A percentile compares a stretch with the other conserved stretches of the same genome.
Conservation (phyloP, 2,888 invertebrate species). For the Meganola albula region DNA sequence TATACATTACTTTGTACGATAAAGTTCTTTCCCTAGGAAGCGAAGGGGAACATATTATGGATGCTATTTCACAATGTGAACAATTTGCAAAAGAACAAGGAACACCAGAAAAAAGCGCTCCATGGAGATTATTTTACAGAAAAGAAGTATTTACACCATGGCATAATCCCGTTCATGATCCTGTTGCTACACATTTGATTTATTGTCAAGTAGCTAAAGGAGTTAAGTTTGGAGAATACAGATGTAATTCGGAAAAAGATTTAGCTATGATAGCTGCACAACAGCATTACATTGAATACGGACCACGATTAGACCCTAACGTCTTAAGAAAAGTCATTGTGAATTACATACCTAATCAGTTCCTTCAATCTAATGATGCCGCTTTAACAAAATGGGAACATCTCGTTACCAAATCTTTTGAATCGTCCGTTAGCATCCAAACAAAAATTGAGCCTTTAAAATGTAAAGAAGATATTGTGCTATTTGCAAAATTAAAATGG, state of each 20-base stretch:
- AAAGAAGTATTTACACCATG: constrained; percentile 95
- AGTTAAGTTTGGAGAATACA: constrained; percentile 94
- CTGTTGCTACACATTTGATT: constrained; percentile 90
- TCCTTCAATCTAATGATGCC: constrained; percentile 80
- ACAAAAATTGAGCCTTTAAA: constrained; percentile 80
- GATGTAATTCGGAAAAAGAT: constrained; percentile 89
- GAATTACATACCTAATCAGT: constrained; percentile 88
- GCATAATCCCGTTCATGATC: constrained; percentile 91
- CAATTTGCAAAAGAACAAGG: constrained; percentile 96
- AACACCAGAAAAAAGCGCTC: constrained; percentile 87
- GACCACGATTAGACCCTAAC: constrained; percentile 81
- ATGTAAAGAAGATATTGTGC: constrained; percentile 94
- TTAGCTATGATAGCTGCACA: constrained; percentile 92
- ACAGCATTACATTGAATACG: constrained; percentile 92
- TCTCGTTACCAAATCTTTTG: constrained; percentile 83
- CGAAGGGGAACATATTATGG: constrained; percentile 95
- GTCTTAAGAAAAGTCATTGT: constrained; percentile 83
- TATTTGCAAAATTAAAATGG: constrained; percentile 95
- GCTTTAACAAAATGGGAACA: constrained; percentile 84
- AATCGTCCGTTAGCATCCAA: constrained; percentile 83
- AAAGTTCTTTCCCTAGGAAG: constrained; percentile 93
- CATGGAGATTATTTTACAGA: constrained; percentile 91
- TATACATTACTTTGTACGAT: constrained; percentile 93
- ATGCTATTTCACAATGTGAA: constrained; percentile 97
- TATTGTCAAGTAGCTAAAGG: constrained; percentile 93